Evolutionary conservation across 2,888 invertebrate species (phyloP).

Genomic region (Acanthoscelides obtectus): DNA sequence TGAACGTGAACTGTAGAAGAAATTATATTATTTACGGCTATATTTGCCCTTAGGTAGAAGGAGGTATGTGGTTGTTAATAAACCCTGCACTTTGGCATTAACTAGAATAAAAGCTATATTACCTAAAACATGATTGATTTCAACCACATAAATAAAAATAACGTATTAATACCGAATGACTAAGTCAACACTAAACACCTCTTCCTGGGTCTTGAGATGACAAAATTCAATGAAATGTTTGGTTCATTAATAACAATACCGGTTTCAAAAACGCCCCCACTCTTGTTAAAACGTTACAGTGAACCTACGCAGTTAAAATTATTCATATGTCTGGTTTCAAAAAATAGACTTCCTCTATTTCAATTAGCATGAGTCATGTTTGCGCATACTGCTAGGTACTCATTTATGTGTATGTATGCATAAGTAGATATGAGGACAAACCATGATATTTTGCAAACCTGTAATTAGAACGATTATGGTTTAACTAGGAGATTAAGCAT

Average conservation of each 20-base stretch:
- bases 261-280: background rate
- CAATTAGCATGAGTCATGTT: background rate
- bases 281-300: background rate
- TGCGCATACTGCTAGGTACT: background rate
- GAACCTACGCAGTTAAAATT: background rate
- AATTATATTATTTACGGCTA: too few species aligned
- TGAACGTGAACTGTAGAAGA: too few species aligned
- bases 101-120: background rate
- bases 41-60: too few species aligned
- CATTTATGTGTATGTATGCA: background rate
- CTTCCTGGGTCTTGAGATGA: background rate
- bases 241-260: background rate
- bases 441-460: too few species aligned
- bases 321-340: background rate
- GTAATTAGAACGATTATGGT: too few species aligned
- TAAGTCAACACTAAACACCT: background rate
- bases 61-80: too few species aligned
- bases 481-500: too few species aligned
- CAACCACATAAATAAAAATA: background rate
- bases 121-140: background rate
- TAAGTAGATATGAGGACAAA: too few species aligned
- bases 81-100: background rate
- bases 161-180: background rate
- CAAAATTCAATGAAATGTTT: background rate
- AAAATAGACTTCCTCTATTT: background rate